phyloP scores from a whole-genome alignment of 64 coral and sea anemone species.

The Porites lutea region DNA sequence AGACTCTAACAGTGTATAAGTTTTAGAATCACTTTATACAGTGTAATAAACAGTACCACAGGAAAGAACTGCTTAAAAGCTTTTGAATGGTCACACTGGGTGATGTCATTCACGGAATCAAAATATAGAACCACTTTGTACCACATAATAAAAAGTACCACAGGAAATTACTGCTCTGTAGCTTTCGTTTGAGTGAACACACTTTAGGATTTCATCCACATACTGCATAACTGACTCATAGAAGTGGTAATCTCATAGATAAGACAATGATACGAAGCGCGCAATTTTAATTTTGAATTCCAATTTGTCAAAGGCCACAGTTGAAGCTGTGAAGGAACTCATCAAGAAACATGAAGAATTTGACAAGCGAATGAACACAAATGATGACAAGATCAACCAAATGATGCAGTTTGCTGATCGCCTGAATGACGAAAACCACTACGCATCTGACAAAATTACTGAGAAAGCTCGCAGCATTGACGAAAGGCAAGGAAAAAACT shows the following conservation, averaged over 20 bases:
- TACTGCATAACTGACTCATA: neutral
- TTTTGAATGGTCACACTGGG: no score
- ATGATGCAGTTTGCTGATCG: conserved; percentile 96
- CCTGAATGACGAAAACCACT: conserved; percentile 89
- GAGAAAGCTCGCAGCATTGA: conserved; percentile 96
- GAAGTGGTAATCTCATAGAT: neutral
- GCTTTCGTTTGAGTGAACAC: neutral
- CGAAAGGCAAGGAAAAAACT: conserved; percentile 58
- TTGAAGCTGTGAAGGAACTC: conserved; percentile 91
- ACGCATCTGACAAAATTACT: conserved; percentile 95
- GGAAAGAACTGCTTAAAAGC: no score
- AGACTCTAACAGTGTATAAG: no score
- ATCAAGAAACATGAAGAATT: conserved; percentile 99
- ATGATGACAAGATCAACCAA: conserved; percentile 97
- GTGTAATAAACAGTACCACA: no score
- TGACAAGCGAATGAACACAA: conserved; percentile 88
- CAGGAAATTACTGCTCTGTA: no score
- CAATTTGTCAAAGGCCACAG: conserved; percentile 72
- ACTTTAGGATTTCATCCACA: no score
- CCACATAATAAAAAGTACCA: no score
- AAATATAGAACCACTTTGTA: no score
- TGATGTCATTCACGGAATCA: no score
- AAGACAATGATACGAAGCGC: no score
- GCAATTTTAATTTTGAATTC: no score
- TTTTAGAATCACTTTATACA: no score